These are phyloP conservation scores for Platyscelio sp. DNA, from an alignment of 2,888 invertebrate species.

Conservation along the genomic window DNA sequence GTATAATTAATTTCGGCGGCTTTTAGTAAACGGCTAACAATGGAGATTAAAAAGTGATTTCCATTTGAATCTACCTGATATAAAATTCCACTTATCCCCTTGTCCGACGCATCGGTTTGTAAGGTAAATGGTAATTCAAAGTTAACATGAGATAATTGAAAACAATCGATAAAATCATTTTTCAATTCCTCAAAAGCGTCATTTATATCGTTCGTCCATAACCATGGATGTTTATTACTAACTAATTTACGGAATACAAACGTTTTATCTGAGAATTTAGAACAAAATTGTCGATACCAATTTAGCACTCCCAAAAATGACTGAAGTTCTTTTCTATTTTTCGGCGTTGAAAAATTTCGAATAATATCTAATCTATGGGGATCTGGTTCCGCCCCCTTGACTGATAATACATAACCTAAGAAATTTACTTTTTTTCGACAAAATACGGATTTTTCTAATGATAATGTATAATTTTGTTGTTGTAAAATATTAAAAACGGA, in stretches of 20 bases:
- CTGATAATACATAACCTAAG: constrained; percentile 6
- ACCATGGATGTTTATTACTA: constrained; percentile 12
- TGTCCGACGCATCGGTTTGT: constrained; percentile 36
- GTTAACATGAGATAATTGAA: constrained; percentile 16
- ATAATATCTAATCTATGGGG: not conserved
- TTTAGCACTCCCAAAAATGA: constrained; percentile 1
- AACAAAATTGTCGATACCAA: not conserved
- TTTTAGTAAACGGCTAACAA: constrained; percentile 12
- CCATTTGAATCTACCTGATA: constrained; percentile 9
- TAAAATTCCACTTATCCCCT: constrained; percentile 19
- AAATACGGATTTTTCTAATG: not conserved
- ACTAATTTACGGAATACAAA: constrained; percentile 43
- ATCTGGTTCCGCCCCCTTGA: not conserved
- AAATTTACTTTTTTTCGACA: constrained; percentile 14
- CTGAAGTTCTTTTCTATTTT: constrained; percentile 6
- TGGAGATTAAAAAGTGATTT: constrained; percentile 8
- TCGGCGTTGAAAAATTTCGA: not conserved
- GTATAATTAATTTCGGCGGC: constrained; percentile 23
- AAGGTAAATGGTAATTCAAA: constrained; percentile 18
- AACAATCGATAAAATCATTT: constrained; percentile 29
- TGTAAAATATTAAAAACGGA: no score
- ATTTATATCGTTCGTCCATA: constrained; percentile 17
- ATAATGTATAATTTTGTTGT: no score
- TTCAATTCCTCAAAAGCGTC: constrained; percentile 16
- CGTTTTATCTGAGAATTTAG: constrained; percentile 25